Conservation (phyloP, 2,888 invertebrate species). For the Spilarctia lutea region DNA sequence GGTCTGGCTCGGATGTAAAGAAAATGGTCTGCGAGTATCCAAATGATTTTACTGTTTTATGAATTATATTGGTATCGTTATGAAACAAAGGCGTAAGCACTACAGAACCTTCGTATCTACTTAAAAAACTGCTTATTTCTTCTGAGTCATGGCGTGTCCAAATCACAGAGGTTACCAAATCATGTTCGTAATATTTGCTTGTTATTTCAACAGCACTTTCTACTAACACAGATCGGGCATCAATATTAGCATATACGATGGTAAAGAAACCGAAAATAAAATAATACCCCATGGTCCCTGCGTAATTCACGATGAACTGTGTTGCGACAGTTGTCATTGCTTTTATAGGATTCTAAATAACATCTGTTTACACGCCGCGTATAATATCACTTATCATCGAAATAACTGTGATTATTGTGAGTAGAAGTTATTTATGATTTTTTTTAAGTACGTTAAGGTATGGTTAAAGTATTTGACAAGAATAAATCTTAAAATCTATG, state of each 20-base stretch:
- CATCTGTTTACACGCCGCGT: not conserved
- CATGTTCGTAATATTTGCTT: slow-evolving; percentile 52
- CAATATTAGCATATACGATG: slow-evolving; percentile 10
- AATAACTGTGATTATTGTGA: not conserved
- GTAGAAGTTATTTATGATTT: not conserved
- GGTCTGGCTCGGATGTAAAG: slow-evolving; percentile 54
- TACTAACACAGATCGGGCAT: slow-evolving; percentile 34
- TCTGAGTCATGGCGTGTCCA: slow-evolving; percentile 52
- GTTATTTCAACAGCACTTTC: slow-evolving; percentile 55
- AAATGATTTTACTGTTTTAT: slow-evolving; percentile 38
- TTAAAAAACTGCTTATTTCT: slow-evolving; percentile 53
- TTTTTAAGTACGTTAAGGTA: not conserved
- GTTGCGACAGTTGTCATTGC: not conserved
- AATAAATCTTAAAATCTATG: not conserved
- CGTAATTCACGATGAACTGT: not conserved
- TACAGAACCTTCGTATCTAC: slow-evolving; percentile 53
- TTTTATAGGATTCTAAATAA: slow-evolving; percentile 10
- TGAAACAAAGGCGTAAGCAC: slow-evolving; percentile 45
- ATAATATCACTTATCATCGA: not conserved
- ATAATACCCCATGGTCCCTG: slow-evolving; percentile 17
- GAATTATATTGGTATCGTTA: slow-evolving; percentile 30
- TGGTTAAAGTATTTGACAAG: not conserved
- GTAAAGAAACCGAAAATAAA: slow-evolving; percentile 13
- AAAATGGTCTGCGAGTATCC: slow-evolving; percentile 62
- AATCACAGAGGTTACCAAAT: slow-evolving; percentile 56